Conservation (phyloP, 2,888 invertebrate genomes). For the Dicranocentrus wangi region DNA sequence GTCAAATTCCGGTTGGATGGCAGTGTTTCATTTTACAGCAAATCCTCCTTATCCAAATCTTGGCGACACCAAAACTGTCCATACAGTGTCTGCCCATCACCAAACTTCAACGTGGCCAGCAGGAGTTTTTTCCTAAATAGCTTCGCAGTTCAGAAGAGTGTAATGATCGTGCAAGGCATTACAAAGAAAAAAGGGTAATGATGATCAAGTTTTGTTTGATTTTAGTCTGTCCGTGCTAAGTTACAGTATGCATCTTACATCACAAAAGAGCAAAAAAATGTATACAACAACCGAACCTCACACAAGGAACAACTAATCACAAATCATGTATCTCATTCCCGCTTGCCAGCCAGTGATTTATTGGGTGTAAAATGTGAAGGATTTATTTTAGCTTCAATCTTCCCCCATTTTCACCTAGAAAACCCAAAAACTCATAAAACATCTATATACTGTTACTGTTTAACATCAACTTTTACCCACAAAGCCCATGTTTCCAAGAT, state of each 20-base stretch:
- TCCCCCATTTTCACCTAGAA: constrained; percentile 16
- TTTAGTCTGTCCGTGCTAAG: background rate
- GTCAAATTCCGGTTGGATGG: background rate
- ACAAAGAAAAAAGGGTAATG: constrained; percentile 12
- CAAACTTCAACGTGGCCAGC: background rate
- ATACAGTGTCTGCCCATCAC: too few relatives aligned
- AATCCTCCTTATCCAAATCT: too few relatives aligned
- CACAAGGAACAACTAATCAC: constrained; percentile 19
- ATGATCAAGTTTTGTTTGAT: background rate
- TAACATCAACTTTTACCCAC: constrained; percentile 25
- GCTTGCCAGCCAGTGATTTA: constrained; percentile 34
- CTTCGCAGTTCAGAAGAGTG: too few relatives aligned
- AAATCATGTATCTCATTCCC: constrained; percentile 10
- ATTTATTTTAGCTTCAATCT: constrained; percentile 46
- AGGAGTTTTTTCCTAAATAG: background rate
- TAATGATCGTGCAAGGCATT: constrained; percentile 12
- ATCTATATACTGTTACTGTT: too few relatives aligned
- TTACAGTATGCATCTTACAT: too few relatives aligned
- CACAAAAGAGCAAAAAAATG: too few relatives aligned
- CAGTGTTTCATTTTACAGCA: background rate
- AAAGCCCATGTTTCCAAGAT: background rate
- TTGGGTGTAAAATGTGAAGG: constrained; percentile 50
- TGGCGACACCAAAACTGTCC: background rate
- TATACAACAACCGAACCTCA: too few relatives aligned
- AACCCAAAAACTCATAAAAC: constrained; percentile 44